Conservation (phyloP, 2,888 invertebrate species). For the Nasonia oneida region DNA sequence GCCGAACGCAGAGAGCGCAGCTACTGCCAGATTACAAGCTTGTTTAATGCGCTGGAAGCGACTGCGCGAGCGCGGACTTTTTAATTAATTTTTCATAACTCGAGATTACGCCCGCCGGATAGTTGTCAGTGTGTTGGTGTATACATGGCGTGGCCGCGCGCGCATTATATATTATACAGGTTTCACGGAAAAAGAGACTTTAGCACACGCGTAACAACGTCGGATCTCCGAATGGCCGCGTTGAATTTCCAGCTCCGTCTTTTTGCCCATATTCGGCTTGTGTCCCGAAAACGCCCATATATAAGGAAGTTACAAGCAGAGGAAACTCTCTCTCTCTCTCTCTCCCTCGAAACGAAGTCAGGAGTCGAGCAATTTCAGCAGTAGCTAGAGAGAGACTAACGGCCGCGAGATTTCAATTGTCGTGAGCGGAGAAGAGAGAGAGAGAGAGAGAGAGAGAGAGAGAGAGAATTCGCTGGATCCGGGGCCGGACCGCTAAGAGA, state of each 20-base stretch:
- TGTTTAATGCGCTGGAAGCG: constrained; percentile 5
- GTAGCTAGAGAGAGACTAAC: constrained; percentile 54
- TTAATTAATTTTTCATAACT: constrained; percentile 13
- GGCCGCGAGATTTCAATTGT: constrained; percentile 74
- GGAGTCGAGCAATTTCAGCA: constrained; percentile 48
- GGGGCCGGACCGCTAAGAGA: constrained; percentile 68
- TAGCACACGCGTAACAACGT: background rate
- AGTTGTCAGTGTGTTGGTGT: background rate
- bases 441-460: constrained; percentile 4
- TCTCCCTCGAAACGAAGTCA: constrained; percentile 42
- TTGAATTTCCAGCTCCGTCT: background rate
- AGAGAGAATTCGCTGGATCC: constrained; percentile 66
- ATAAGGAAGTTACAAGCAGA: constrained; percentile 55
- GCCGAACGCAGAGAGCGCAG: background rate
- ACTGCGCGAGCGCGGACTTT: background rate
- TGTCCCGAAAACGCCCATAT: constrained; percentile 34
- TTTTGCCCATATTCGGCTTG: background rate
- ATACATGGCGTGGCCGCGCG: no score
- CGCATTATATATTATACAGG: background rate
- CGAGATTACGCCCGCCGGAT: background rate
- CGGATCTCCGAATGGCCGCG: background rate
- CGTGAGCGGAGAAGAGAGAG: constrained; percentile 64
- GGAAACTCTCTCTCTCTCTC: background rate
- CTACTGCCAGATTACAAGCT: constrained; percentile 14
- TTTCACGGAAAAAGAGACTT: background rate